Percentiles rank a stretch among this genome's conserved stretches.
Conservation (phyloP, 2,797 vertebrate genomes). For the Argentina silus region DNA sequence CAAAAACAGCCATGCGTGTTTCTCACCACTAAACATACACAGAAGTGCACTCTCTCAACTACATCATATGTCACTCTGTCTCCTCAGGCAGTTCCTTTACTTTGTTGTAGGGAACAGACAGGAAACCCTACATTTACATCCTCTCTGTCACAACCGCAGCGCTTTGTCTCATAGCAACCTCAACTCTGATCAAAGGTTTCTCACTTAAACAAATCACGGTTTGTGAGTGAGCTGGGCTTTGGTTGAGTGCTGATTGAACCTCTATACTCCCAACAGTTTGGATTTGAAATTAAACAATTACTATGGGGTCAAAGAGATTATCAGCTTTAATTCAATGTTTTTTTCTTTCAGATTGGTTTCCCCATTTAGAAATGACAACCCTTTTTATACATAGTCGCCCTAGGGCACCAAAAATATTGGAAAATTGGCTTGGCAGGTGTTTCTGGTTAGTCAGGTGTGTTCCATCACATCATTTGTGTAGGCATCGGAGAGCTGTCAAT, state of each 20-base stretch:
- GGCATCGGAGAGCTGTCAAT: too few relatives aligned
- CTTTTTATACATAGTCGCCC: too few relatives aligned
- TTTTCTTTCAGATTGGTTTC: too few relatives aligned
- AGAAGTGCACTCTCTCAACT: neutral
- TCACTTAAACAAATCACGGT: neutral
- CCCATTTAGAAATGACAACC: too few relatives aligned
- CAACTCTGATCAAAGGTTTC: neutral
- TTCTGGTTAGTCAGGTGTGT: too few relatives aligned
- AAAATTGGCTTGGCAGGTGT: too few relatives aligned
- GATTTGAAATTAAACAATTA: neutral
- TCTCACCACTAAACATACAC: neutral
- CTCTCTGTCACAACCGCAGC: neutral
- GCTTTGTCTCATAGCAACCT: slow-evolving; percentile 2
- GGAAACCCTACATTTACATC: neutral
- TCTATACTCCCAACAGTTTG: too few relatives aligned
- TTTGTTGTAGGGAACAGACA: neutral
- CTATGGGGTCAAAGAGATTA: neutral
- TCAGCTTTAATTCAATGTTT: too few relatives aligned
- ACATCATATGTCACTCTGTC: neutral
- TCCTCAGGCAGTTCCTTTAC: neutral
- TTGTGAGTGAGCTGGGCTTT: neutral
- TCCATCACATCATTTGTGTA: too few relatives aligned
- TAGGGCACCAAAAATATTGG: too few relatives aligned
- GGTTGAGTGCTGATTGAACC: too few relatives aligned
- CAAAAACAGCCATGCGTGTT: too few relatives aligned